Evolutionary conservation across 1,140 invertebrate genomes (phyloP), one percentile per base, ranked within the genome.

Genomic region (Anastrepha ludens): DNA sequence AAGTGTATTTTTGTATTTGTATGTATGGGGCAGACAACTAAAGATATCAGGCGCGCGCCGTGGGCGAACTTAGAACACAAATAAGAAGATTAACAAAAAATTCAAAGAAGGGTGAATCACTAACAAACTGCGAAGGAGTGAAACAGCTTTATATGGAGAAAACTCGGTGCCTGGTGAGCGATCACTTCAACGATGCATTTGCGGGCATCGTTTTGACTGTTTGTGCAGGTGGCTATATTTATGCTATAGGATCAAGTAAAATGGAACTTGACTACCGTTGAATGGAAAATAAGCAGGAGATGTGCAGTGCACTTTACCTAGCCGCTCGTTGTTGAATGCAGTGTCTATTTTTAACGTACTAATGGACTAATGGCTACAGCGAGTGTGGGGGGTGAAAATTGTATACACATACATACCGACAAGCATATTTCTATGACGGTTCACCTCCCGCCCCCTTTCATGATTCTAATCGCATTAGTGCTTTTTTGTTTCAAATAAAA

Each of bases 171-270:
- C 39, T 74, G 44, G 17, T 81, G 50, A n/a, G 15, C 8, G 39
- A 44, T 29, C 67, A 44, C 39, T 11, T 29, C 9, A 2, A 13
- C 41, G 3, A 44, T 44, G 44, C 60, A 62, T 62, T 17, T 62
- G 60, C 60, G 60, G n/a, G 50, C 50, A 11, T 55, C 50, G 7
- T 41, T 29, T 0, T 15, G 39, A 13, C 67, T 47, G 67, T 39
- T 15, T 44, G 67, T 81, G 74, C 74, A 81, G 74, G 74, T 81
- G 74, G 44, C 74, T 81, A 74, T 47, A 74, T 29, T 74, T 44
- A 74, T 50, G 44, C 70, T 41, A 74, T 4, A 41, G 70, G 47
- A 8, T 74, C 70, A 74, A 74, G 70, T 74, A 41, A 13, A 74
- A 74, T 44, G 9, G 70, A 11, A 7, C n/a, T 50, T 47, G 74